phyloP scores from a whole-genome alignment of 2,113 vertebrate genomes.

The Megaceryle maxima region DNA sequence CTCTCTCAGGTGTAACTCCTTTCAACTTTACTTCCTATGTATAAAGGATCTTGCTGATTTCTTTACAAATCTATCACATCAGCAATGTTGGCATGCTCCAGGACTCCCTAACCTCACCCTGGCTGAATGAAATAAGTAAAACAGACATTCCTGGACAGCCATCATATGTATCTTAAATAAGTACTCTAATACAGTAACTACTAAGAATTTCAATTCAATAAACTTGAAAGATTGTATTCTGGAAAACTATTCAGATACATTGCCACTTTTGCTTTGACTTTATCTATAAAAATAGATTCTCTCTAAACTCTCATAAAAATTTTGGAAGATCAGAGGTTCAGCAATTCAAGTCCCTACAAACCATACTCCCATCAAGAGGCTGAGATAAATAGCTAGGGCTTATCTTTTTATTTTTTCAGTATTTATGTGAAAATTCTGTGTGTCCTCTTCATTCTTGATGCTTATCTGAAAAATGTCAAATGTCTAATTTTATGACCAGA shows the following conservation, averaged over 20 bases:
- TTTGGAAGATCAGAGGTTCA: neutral
- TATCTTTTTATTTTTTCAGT: neutral
- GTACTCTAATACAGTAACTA: neutral
- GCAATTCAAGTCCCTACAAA: neutral
- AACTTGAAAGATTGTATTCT: neutral
- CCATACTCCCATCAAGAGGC: too few relatives aligned
- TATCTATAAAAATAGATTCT: neutral
- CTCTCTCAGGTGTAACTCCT: neutral
- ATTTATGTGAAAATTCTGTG: neutral
- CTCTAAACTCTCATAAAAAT: neutral
- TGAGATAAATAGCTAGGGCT: neutral
- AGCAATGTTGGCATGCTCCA: rapidly evolving
- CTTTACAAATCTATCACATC: neutral
- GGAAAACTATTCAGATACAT: neutral
- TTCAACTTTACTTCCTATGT: neutral
- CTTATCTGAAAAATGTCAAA: neutral
- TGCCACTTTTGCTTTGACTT: neutral
- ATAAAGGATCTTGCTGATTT: neutral
- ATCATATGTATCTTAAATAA: neutral
- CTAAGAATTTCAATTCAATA: neutral
- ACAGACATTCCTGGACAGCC: neutral
- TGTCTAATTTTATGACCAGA: neutral
- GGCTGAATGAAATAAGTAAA: neutral
- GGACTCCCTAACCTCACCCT: neutral
- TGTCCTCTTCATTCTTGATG: neutral